Evolutionary conservation across 2,797 vertebrate species (phyloP), one percentile per base, ranked within the genome.

Genomic region (Peromyscus melanophrys): DNA sequence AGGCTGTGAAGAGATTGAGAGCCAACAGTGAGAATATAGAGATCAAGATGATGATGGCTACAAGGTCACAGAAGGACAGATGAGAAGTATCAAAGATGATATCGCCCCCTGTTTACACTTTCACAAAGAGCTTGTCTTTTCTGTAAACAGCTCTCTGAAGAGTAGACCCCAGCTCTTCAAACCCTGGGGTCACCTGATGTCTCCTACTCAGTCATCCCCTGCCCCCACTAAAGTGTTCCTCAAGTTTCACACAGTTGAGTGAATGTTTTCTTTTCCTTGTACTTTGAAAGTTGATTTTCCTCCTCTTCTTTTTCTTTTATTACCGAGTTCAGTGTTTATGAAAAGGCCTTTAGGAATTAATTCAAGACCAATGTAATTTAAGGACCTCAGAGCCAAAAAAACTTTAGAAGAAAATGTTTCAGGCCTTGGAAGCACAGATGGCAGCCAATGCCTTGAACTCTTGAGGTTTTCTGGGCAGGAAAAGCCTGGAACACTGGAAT

Each of bases 271-370:
- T 61, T 96, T 77, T 49, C 46, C 73, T 89, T 92, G 94, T 89
- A 77, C 85, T 95, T 83, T 86, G 21, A 95, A 90, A 96, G 61
- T 63, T 55, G 37, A 85, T 90, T 94, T 96, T 78, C 37, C 40
- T 92, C 34, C 63, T 52, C 63, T 92, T 31, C 34, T 8, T 86
- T 89, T 95, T 96, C 85, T 93, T 96, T 95, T 92, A 93, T 86
- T 97, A 94, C 77, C 81, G 75, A 97, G 81, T 49, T 98, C 43
- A 89, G 25, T 91, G 63, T 97, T 96, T 96, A 93, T 86, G 61
- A 97, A 97, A 97, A 96, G 23, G 69, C 27, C 25, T 96, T 95
- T 90, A 90, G 92, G 95, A 97, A 92, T 92, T 94, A 96, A 95
- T 83, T 83, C 57, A 95, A 98, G 90, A 89, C 57, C 63, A 95